Evolutionary conservation across 2,797 vertebrate species (phyloP).

Genomic region (Hypotaenidia okinawae): DNA sequence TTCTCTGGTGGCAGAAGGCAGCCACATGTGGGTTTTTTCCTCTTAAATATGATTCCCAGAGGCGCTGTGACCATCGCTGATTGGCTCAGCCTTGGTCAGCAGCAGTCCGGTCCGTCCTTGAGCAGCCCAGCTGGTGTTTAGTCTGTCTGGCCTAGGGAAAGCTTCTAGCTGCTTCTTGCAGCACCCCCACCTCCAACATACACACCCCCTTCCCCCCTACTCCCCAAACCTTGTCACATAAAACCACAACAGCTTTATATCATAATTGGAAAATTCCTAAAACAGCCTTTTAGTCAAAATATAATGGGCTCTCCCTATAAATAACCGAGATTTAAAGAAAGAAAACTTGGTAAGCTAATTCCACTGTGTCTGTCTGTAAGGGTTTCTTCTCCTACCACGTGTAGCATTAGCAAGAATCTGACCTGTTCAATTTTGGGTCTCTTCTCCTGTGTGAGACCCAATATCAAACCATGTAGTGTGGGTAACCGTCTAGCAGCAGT

Average conservation of each 20-base stretch:
- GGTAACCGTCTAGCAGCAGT: neutral
- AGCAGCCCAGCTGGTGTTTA: too few relatives aligned
- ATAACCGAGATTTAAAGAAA: neutral
- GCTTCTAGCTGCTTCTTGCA: too few relatives aligned
- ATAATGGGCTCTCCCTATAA: neutral
- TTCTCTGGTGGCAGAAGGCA: too few relatives aligned
- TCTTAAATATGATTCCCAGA: too few relatives aligned
- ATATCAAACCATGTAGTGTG: fast-evolving
- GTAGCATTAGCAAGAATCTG: neutral
- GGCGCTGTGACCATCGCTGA: too few relatives aligned
- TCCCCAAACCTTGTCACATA: too few relatives aligned
- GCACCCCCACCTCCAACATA: too few relatives aligned
- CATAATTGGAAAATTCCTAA: neutral
- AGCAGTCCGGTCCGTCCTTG: too few relatives aligned
- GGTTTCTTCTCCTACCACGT: neutral
- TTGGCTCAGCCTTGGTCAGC: too few relatives aligned
- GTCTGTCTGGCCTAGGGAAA: too few relatives aligned
- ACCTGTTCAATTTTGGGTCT: neutral
- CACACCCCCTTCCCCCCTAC: too few relatives aligned
- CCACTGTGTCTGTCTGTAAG: neutral
- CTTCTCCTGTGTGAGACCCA: neutral
- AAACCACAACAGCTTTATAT: neutral
- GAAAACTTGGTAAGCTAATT: neutral
- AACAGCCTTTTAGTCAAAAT: neutral
- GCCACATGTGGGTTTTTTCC: too few relatives aligned